These are phyloP conservation scores for Stichopus chloronotus DNA, from an alignment of 35 echinoderm and acorn worm genomes.

Conservation along the genomic window DNA sequence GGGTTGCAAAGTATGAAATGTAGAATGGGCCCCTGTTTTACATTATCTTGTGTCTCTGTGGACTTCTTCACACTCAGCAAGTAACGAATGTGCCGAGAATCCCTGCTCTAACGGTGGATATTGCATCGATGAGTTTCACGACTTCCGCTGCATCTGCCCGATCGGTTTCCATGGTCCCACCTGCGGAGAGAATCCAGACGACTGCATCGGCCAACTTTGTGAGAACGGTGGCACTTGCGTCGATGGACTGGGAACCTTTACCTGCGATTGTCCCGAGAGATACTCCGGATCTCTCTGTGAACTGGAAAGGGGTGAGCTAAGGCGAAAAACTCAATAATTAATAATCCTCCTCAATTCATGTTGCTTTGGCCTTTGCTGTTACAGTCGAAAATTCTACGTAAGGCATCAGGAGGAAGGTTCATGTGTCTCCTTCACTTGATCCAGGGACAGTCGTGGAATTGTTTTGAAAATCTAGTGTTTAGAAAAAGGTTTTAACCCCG, in stretches of 20 bases:
- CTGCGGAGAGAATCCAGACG: slow-evolving; percentile 58
- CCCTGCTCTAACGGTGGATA: slow-evolving; percentile 66
- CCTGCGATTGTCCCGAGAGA: slow-evolving; percentile 62
- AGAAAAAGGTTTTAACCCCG: too few species aligned
- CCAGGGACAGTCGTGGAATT: too few species aligned
- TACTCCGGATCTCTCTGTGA: slow-evolving; percentile 77
- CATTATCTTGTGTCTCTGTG: neutral
- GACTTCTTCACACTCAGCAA: slow-evolving; percentile 22
- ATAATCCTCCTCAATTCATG: too few species aligned
- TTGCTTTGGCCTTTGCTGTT: too few species aligned
- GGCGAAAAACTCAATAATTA: neutral
- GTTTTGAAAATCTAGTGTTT: too few species aligned
- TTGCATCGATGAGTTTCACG: slow-evolving; percentile 45
- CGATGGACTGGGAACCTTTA: slow-evolving; percentile 44
- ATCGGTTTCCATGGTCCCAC: slow-evolving; percentile 40
- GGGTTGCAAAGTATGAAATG: too few species aligned
- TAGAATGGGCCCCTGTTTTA: too few species aligned
- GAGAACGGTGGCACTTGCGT: slow-evolving; percentile 77
- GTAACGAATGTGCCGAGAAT: slow-evolving; percentile 56
- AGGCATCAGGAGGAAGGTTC: too few species aligned
- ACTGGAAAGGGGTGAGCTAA: slow-evolving; percentile 37
- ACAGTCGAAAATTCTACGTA: too few species aligned
- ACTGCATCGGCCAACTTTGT: slow-evolving; percentile 57
- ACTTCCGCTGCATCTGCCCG: slow-evolving; percentile 55
- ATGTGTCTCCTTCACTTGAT: too few species aligned